These are phyloP conservation scores for Melopsittacus undulatus DNA, from an alignment of 2,797 vertebrate genomes.

Conservation along the genomic window DNA sequence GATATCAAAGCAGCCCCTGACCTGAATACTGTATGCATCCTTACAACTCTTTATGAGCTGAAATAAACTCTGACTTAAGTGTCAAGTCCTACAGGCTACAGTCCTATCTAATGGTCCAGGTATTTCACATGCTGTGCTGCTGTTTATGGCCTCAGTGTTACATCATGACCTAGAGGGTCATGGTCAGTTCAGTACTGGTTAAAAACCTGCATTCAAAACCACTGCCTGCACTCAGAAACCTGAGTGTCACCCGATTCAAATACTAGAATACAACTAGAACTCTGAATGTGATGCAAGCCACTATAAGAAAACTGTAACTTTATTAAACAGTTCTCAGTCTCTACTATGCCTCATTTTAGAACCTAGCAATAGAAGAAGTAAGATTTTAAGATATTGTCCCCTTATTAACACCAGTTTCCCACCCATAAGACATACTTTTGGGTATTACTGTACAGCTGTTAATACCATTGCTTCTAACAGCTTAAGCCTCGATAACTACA, in stretches of 20 bases:
- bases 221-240: neutral
- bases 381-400: neutral
- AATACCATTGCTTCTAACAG: neutral
- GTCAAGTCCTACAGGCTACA: neutral
- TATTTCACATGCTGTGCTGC: neutral
- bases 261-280: neutral
- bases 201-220: neutral
- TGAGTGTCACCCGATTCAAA: accelerated
- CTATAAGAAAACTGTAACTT: neutral
- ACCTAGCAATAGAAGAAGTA: neutral
- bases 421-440: neutral
- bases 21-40: neutral
- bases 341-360: neutral
- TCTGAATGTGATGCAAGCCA: neutral
- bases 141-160: neutral
- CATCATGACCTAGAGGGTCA: neutral
- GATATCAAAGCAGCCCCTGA: neutral
- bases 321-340: neutral
- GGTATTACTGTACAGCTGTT: neutral
- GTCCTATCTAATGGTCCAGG: neutral
- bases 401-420: neutral
- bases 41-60: neutral
- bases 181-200: neutral
- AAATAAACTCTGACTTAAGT: neutral
- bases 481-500: neutral